These are phyloP conservation scores for Octonoba sinensis DNA, from an alignment of 2,888 invertebrate genomes.

Conservation along the genomic window DNA sequence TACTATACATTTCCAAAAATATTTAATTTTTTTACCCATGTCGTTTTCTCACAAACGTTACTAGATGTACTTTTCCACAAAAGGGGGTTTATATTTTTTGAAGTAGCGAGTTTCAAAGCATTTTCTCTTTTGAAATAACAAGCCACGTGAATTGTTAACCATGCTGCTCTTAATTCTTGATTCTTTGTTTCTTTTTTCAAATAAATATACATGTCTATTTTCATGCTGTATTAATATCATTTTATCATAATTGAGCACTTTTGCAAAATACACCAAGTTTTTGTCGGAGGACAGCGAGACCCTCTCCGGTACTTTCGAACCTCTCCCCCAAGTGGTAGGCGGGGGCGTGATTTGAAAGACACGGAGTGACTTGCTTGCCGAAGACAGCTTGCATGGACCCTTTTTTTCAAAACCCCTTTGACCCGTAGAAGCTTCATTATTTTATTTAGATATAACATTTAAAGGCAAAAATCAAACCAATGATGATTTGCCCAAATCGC, in stretches of 20 bases:
- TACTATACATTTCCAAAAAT: no score
- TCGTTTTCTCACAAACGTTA: no score
- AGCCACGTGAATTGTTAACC: not conserved
- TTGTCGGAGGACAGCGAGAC: conserved; percentile 19
- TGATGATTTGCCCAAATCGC: not conserved
- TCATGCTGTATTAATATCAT: not conserved
- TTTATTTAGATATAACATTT: conserved; percentile 40
- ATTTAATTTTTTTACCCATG: no score
- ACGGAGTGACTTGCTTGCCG: conserved; percentile 5
- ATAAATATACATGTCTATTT: not conserved
- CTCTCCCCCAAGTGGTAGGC: conserved; percentile 47
- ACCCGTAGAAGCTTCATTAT: conserved; percentile 58
- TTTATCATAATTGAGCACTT: conserved; percentile 19
- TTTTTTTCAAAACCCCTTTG: conserved; percentile 38
- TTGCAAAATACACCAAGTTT: conserved; percentile 34
- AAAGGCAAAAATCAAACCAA: conserved; percentile 4
- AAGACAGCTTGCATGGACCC: conserved; percentile 40
- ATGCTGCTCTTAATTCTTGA: conserved; percentile 9
- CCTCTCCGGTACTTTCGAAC: conserved; percentile 1
- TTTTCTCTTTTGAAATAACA: not conserved
- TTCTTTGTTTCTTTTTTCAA: not conserved
- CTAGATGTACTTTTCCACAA: no score
- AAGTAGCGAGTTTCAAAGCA: conserved; percentile 1
- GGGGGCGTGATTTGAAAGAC: conserved; percentile 31
- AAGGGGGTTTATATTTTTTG: not conserved